A percentile compares a stretch with the other conserved stretches of the same genome.
Evolutionary conservation across 2,113 vertebrate species (phyloP).

Genomic region (Gymnobelideus leadbeateri): DNA sequence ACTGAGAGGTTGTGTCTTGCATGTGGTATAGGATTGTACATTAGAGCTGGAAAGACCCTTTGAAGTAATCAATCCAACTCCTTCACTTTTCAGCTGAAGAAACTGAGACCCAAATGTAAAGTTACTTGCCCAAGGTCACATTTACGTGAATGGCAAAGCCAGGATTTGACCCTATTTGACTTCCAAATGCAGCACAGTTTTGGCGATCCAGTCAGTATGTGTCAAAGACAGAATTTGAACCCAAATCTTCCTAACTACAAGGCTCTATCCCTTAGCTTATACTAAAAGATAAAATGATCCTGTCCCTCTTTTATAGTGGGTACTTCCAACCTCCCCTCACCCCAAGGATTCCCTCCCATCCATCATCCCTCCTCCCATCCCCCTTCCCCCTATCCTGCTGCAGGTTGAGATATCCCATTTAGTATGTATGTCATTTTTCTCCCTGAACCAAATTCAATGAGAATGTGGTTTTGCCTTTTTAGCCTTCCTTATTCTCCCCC

Average conservation of each 20-base stretch:
- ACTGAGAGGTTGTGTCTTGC: neutral
- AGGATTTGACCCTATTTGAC: neutral
- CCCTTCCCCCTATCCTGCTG: no score
- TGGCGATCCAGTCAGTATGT: neutral
- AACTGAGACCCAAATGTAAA: neutral
- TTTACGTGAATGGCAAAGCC: neutral
- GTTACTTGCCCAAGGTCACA: neutral
- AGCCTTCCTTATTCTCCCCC: no score
- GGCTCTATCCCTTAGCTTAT: neutral
- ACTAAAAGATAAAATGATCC: no score
- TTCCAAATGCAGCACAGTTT: neutral
- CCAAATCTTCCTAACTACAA: neutral
- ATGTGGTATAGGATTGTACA: neutral
- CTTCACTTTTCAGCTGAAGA: neutral
- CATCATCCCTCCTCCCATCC: no score
- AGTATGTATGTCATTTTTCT: no score
- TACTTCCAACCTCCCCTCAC: no score
- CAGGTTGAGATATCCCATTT: no score
- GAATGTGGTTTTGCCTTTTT: no score
- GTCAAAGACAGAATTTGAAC: neutral
- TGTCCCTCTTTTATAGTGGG: no score
- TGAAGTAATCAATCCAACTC: neutral
- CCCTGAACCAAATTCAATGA: no score
- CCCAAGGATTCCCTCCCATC: no score
- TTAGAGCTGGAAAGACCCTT: neutral